phyloP scores from a whole-genome alignment of 2,797 vertebrate species.

The Anisognathus igniventris region DNA sequence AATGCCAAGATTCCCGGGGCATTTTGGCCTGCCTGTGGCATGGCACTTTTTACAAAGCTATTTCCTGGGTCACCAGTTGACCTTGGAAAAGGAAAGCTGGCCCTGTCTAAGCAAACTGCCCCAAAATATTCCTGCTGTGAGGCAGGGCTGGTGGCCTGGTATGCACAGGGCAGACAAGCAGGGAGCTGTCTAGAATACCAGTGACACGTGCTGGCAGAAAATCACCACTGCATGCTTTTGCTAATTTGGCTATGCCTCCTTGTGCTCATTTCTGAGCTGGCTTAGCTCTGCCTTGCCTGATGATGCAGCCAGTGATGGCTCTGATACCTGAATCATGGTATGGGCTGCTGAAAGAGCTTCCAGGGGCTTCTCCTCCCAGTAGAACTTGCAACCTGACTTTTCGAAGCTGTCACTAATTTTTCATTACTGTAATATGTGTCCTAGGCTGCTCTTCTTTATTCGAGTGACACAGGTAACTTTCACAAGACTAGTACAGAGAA shows the following conservation, averaged over 20 bases:
- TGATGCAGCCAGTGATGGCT: background rate
- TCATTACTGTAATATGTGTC: fast-evolving
- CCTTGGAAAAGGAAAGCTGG: slow-evolving; percentile 56
- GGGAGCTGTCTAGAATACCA: slow-evolving; percentile 49
- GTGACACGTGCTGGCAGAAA: slow-evolving; percentile 64
- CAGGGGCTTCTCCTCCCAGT: background rate
- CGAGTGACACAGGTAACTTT: background rate
- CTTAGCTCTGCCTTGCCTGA: background rate
- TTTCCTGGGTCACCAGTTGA: slow-evolving; percentile 58
- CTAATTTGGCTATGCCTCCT: background rate
- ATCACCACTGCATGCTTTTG: slow-evolving; percentile 25
- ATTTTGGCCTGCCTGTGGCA: slow-evolving; percentile 43
- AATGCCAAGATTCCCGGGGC: slow-evolving; percentile 50
- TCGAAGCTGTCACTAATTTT: background rate
- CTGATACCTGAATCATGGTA: background rate
- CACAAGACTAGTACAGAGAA: background rate
- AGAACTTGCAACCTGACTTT: background rate
- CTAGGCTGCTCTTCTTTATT: background rate
- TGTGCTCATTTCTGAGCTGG: background rate
- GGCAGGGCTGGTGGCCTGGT: background rate
- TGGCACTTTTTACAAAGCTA: slow-evolving; percentile 20
- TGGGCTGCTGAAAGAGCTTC: background rate
- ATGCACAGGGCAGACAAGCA: background rate
- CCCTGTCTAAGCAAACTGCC: background rate
- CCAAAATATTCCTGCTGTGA: slow-evolving; percentile 32